Percentiles rank a stretch among this genome's conserved stretches.
phyloP scores from a whole-genome alignment of 2,888 invertebrate species.

The Troides oblongomaculatus region DNA sequence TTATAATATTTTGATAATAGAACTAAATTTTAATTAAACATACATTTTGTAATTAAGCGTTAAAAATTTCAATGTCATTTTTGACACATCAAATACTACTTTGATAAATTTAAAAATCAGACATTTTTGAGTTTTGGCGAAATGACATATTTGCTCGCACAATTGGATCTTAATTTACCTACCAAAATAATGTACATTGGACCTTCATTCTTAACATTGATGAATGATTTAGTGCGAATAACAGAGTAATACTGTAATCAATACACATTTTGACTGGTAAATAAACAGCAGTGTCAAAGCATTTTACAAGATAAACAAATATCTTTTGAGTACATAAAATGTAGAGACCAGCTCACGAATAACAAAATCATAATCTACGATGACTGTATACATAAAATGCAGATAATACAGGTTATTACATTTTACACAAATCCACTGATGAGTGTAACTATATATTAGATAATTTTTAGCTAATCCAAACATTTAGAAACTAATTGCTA shows the following conservation, averaged over 20 bases:
- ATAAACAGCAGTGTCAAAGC: conserved; percentile 55
- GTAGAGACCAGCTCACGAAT: conserved; percentile 74
- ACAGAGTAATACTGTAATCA: conserved; percentile 53
- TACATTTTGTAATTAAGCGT: conserved; percentile 72
- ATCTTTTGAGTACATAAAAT: conserved; percentile 73
- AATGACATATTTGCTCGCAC: conserved; percentile 48
- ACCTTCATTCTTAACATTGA: conserved; percentile 62
- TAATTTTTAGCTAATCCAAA: conserved; percentile 16
- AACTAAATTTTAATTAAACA: conserved; percentile 75
- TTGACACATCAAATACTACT: conserved; percentile 53
- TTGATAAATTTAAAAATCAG: conserved; percentile 57
- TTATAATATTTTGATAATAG: conserved; percentile 64
- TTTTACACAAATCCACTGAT: conserved; percentile 42
- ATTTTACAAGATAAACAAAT: conserved; percentile 47
- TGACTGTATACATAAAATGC: conserved; percentile 68
- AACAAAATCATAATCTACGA: conserved; percentile 51
- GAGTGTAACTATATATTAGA: neutral
- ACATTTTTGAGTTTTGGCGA: conserved; percentile 47
- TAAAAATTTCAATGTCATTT: conserved; percentile 58
- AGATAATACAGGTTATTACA: conserved; percentile 63
- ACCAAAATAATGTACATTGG: conserved; percentile 72
- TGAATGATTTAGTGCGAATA: conserved; percentile 51
- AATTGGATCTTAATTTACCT: conserved; percentile 62
- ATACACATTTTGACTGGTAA: conserved; percentile 40
- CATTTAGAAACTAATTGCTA: conserved; percentile 27